Evolutionary conservation across 2,888 invertebrate species (phyloP).

Genomic region (Synergus laeviventris): DNA sequence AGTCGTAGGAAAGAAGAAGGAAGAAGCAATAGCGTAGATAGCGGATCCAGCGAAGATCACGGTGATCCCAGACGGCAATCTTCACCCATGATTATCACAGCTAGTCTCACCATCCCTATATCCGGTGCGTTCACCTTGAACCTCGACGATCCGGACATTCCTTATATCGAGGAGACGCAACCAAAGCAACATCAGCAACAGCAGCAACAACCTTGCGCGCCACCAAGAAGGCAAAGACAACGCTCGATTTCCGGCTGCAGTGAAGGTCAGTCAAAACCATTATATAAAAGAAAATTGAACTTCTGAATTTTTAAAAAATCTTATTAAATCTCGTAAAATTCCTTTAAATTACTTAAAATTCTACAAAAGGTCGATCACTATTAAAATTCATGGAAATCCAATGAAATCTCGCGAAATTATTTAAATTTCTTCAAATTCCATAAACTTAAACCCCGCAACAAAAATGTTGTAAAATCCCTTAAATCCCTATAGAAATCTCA

Average conservation of each 20-base stretch:
- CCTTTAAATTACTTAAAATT: too few species aligned
- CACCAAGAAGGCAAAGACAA: conserved; percentile 77
- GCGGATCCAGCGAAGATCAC: conserved; percentile 74
- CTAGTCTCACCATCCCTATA: conserved; percentile 88
- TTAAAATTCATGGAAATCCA: too few species aligned
- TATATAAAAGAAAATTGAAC: background rate
- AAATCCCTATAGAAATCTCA: too few species aligned
- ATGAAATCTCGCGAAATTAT: too few species aligned
- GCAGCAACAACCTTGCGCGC: conserved; percentile 70
- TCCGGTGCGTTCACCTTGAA: conserved; percentile 78
- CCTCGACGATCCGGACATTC: conserved; percentile 82
- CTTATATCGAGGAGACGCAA: conserved; percentile 81
- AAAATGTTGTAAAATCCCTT: too few species aligned
- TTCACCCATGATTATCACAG: conserved; percentile 83
- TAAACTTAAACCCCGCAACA: too few species aligned
- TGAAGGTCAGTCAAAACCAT: conserved; percentile 63
- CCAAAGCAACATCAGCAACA: conserved; percentile 71
- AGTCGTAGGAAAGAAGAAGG: conserved; percentile 76
- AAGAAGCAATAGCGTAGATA: conserved; percentile 77
- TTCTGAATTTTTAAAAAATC: too few species aligned
- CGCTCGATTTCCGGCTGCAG: conserved; percentile 71
- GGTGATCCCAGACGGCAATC: conserved; percentile 78
- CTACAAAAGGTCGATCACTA: too few species aligned
- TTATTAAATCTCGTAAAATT: too few species aligned
- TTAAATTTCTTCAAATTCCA: too few species aligned